Evolutionary conservation across 2,797 vertebrate species (phyloP), one percentile per base, ranked within the genome.

Genomic region (Mastacembelus armatus): DNA sequence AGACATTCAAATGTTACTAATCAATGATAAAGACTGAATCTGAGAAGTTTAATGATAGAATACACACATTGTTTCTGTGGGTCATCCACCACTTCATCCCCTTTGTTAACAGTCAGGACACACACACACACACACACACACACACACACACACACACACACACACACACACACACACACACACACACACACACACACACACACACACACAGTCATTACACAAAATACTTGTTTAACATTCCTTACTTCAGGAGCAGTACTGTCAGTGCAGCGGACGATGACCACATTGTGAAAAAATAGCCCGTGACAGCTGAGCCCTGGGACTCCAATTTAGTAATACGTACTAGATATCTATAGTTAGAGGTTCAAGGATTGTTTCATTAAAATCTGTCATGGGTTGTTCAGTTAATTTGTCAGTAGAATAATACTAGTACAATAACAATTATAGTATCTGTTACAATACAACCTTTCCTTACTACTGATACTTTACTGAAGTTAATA

Each of bases 201-300:
- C 22, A 59, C 21, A 18, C 18, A 35, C 11, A 11, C 22, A 36
- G 50, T 48, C 32, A n/a, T n/a, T n/a, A n/a, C n/a, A n/a, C n/a
- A n/a, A n/a, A n/a, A n/a, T n/a, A n/a, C n/a, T n/a, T n/a, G n/a
- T n/a, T n/a, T n/a, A n/a, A n/a, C n/a, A n/a, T n/a, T n/a, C n/a
- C 57, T 45, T 5, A 22, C 47, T 50, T 12, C 44, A 47, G 38
- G 47, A 58, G 54, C 39, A 35, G 49, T 1, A 2, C 14, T 10
- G 45, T 70, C 56, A 70, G 36, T 14, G 47, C 47, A 54, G 30
- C 3, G 1, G 12, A 43, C 8, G 15, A 76, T 64, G 52, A 78
- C 68, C 71, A 81, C 81, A 84, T 56, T 54, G 44, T 70, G 35
- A 75, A 63, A 52, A 73, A 70, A 33, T 42, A 49, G 59, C 42